These are phyloP conservation scores for Drosophila aff. DNA, from an alignment of 1,140 invertebrate species.

Conservation along the genomic window DNA sequence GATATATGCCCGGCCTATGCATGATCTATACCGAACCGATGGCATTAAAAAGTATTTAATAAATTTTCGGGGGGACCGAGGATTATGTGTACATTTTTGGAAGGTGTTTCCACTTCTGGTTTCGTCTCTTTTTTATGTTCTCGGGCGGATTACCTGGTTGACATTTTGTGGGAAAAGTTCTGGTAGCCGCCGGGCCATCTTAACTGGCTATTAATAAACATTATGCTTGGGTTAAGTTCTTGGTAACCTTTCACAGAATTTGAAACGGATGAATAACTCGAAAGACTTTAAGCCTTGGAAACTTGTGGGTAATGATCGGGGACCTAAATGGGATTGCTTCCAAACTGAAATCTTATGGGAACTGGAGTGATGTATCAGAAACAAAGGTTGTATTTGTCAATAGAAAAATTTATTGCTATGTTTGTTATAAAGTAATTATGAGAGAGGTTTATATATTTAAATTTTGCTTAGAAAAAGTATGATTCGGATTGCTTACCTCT, in stretches of 20 bases:
- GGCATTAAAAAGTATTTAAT: conserved; percentile 81
- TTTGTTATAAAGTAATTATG: not conserved
- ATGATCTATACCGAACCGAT: conserved; percentile 47
- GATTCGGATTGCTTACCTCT: not conserved
- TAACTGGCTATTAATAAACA: conserved; percentile 62
- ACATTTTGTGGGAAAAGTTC: conserved; percentile 78
- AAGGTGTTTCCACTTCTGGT: conserved; percentile 41
- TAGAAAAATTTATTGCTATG: not conserved
- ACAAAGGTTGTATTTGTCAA: not conserved
- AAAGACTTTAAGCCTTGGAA: conserved; percentile 16
- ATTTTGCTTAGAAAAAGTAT: not conserved
- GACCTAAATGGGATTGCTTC: conserved; percentile 3
- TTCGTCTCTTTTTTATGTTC: conserved; percentile 32
- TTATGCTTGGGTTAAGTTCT: conserved; percentile 59
- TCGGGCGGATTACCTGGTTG: conserved; percentile 48
- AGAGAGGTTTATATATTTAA: not conserved
- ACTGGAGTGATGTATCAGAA: not conserved
- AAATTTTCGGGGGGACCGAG: conserved; percentile 63
- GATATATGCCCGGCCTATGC: conserved; percentile 45
- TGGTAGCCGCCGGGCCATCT: conserved; percentile 39
- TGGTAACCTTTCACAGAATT: conserved; percentile 41
- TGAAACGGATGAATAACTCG: conserved; percentile 21
- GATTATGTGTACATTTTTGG: conserved; percentile 64
- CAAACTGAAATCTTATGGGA: not conserved
- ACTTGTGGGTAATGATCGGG: conserved; percentile 16